Base-by-base conservation (phyloP, 2,888 invertebrate species). In the Formica aserva region DNA sequence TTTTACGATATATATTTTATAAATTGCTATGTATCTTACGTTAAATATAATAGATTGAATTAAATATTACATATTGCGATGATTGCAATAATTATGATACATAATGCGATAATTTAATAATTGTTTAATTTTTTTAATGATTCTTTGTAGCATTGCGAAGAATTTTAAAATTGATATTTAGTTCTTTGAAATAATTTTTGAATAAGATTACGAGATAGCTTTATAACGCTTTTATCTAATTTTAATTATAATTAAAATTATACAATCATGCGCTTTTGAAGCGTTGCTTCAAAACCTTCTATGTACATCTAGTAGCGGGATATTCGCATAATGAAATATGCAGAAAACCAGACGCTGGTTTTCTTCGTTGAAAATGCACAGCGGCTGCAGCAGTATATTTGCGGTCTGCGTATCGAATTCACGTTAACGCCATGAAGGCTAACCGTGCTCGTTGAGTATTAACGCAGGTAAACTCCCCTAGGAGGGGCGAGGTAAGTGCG, bases 361-460 rank as follows among this genome's bases (percentile, higher is more conserved):
- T 83, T 78, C 71, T 55, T 76, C 62, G 41, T 8, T 26, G 67
- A 67, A 69, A 78, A 65, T 57, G 78, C 18, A 48, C n/a, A 57
- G 69, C 67, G 66, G 80, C 22, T 45, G 35, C 81, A 65, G 77
- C 83, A 72, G 75, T 84, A 63, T 82, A 85, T 84, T 77, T 82
- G 83, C 80, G 76, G 83, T 78, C 71, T 82, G 69, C 82, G 80
- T 87, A 82, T 87, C 85, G 88, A 83, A 86, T 86, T 84, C 83
- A 72, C 84, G 80, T 88, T 89, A 88, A 88, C 48, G 60, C 77
- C 62, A 63, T 80, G 82, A 86, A 86, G 85, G 85, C 66, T 76
- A 78, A 60, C 81, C 65, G 52, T 29, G 66, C 45, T 52, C 72
- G 26, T 80, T 81, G 66, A 38, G 77, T 71, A 85, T 77, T 74